phyloP scores from a whole-genome alignment of 1,140 invertebrate genomes.

The Conus ventricosus region DNA sequence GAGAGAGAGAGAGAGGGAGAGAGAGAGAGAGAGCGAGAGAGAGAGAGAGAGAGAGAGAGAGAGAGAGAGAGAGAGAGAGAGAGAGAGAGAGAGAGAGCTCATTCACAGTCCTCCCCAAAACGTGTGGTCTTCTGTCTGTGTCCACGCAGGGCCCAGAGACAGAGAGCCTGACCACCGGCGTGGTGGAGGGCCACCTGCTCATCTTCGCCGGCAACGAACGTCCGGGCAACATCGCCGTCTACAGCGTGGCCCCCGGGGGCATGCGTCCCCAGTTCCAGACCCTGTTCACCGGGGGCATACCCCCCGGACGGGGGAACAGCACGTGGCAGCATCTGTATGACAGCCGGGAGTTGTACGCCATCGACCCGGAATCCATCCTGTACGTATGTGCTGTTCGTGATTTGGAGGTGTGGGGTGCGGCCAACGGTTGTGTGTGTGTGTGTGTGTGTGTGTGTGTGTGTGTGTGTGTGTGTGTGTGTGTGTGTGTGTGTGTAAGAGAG shows the following conservation, averaged over 20 bases:
- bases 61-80: no score
- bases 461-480: no score
- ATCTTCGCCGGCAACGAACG: slow-evolving; percentile 54
- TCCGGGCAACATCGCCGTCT: slow-evolving; percentile 50
- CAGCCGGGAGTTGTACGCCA: slow-evolving; percentile 29
- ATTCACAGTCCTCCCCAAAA: no score
- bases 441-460: background rate
- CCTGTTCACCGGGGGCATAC: slow-evolving; percentile 28
- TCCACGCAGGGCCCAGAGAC: slow-evolving; percentile 50
- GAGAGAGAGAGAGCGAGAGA: no score
- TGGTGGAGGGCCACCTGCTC: slow-evolving; percentile 38
- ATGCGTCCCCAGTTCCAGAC: slow-evolving; percentile 40
- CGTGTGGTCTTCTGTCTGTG: background rate
- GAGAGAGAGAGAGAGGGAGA: no score
- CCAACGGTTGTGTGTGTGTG: background rate
- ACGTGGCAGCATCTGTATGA: slow-evolving; percentile 47
- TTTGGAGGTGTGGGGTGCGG: no score
- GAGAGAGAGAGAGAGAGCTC: no score
- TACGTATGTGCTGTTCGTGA: background rate
- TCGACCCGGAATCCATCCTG: slow-evolving; percentile 53
- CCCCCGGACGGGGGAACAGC: background rate
- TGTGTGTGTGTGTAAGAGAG: no score
- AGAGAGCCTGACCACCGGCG: slow-evolving; percentile 45
- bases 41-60: no score
- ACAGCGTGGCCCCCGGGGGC: slow-evolving; percentile 43